These are phyloP conservation scores for Megastigmus dorsalis DNA, from an alignment of 2,888 invertebrate genomes.

Conservation along the genomic window DNA sequence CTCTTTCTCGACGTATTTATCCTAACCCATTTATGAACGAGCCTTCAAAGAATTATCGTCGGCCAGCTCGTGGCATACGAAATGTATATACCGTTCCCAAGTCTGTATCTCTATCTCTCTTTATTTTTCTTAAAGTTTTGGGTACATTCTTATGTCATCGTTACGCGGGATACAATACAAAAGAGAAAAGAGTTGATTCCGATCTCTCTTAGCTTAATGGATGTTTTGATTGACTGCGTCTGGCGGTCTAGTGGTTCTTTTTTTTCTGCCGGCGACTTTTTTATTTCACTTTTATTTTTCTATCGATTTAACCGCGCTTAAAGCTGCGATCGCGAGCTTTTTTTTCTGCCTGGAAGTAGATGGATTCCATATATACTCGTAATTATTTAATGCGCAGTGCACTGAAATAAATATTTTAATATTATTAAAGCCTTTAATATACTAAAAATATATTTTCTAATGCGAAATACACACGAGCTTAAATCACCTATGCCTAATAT, in stretches of 20 bases:
- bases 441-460: too few relatives aligned
- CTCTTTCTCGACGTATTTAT: slow-evolving; percentile 45
- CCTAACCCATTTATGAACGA: slow-evolving; percentile 49
- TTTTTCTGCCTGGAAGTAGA: too few relatives aligned
- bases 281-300: too few relatives aligned
- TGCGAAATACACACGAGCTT: too few relatives aligned
- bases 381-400: too few relatives aligned
- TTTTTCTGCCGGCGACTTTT: neutral
- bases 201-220: slow-evolving; percentile 23
- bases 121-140: neutral
- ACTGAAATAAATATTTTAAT: too few relatives aligned
- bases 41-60: slow-evolving; percentile 14
- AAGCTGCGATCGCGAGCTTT: too few relatives aligned
- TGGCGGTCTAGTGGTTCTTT: neutral
- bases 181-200: neutral
- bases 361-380: too few relatives aligned
- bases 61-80: slow-evolving; percentile 10
- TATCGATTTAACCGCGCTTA: too few relatives aligned
- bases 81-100: neutral
- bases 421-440: too few relatives aligned
- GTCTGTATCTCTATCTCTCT: neutral
- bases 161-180: neutral
- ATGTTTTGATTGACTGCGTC: slow-evolving; percentile 35
- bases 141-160: slow-evolving; percentile 30
- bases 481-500: too few relatives aligned